Evolutionary conservation across 2,797 vertebrate genomes (phyloP).

Genomic region (Anguilla anguilla): DNA sequence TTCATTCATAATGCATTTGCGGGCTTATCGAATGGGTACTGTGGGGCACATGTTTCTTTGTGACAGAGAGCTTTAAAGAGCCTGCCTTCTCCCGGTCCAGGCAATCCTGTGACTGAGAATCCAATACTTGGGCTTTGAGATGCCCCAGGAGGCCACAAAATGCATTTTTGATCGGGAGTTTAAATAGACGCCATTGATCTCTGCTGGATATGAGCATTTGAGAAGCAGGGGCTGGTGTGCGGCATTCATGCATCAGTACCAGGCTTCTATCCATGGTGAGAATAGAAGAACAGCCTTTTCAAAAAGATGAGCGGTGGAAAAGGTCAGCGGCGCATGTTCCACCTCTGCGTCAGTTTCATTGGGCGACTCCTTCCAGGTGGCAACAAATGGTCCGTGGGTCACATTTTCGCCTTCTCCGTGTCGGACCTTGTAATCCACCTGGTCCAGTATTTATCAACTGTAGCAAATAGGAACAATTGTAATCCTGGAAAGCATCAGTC

Average conservation of each 20-base stretch:
- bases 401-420: neutral
- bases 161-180: slow-evolving; percentile 9
- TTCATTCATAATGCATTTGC: neutral
- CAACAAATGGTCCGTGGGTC: neutral
- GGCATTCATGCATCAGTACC: slow-evolving; percentile 16
- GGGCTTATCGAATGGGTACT: neutral
- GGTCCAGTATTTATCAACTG: neutral
- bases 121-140: neutral
- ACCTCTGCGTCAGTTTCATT: neutral
- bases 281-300: slow-evolving; percentile 7
- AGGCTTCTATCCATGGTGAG: neutral
- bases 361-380: neutral
- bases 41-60: neutral
- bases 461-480: neutral
- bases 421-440: neutral
- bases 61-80: neutral
- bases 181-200: slow-evolving; percentile 14
- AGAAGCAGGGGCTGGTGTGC: neutral
- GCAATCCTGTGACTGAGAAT: neutral
- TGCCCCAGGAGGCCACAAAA: neutral
- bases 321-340: neutral
- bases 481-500: neutral
- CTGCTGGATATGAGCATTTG: neutral
- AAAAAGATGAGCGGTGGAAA: neutral
- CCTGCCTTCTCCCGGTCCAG: neutral